phyloP scores from a whole-genome alignment of 2,113 vertebrate genomes.

The Leucoraja erinaceus region DNA sequence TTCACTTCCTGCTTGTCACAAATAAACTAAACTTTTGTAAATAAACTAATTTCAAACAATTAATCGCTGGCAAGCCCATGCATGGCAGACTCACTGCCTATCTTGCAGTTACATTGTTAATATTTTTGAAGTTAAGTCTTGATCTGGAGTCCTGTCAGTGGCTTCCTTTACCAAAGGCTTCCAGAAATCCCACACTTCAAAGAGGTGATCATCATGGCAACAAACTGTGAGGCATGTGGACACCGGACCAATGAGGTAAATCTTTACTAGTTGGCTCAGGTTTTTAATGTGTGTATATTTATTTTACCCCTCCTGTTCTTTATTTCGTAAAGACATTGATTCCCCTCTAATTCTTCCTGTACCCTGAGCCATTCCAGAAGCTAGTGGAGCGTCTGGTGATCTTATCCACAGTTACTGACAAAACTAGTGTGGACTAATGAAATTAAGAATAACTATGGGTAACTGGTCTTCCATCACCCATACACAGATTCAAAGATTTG shows the following conservation, averaged over 20 bases:
- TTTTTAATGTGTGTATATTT: neutral
- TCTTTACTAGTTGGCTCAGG: neutral
- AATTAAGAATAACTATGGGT: neutral
- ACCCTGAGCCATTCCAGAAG: neutral
- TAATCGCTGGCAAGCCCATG: too few relatives aligned
- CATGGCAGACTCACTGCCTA: neutral
- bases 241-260: conserved; percentile 84
- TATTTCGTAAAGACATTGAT: neutral
- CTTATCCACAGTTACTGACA: too few relatives aligned
- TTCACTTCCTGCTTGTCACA: neutral
- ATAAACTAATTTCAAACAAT: too few relatives aligned
- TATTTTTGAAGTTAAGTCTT: too few relatives aligned
- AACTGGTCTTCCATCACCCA: neutral
- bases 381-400: neutral
- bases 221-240: conserved; percentile 81
- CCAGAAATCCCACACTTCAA: conserved; percentile 93
- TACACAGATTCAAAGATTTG: too few relatives aligned
- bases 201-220: conserved; percentile 95
- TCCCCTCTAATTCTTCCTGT: neutral
- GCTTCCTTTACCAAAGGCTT: conserved; percentile 49
- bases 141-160: neutral
- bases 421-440: neutral
- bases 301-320: neutral
- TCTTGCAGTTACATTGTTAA: neutral
- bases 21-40: too few relatives aligned